A percentile compares a stretch with the other conserved stretches of the same genome.
These are phyloP conservation scores for Onychostoma macrolepis DNA, from an alignment of 2,113 vertebrate genomes.

Conservation along the genomic window DNA sequence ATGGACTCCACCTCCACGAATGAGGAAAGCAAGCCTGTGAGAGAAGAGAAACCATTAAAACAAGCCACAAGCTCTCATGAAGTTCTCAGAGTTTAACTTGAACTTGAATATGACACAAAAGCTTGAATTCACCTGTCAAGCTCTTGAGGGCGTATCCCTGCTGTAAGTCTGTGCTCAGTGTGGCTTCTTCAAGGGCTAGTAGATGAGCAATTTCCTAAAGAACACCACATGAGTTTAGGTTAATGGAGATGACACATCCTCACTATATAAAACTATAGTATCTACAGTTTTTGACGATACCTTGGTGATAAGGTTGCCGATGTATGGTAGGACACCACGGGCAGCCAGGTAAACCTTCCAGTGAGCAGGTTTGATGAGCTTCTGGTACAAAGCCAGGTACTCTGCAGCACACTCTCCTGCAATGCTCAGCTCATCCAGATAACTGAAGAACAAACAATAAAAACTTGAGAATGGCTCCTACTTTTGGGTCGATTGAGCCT, in stretches of 20 bases:
- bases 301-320: conserved; percentile 98
- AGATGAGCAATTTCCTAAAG: conserved; percentile 95
- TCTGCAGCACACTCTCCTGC: conserved; percentile 96
- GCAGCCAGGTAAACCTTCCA: conserved; percentile 98
- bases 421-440: conserved; percentile 93
- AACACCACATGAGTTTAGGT: not conserved
- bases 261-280: not conserved
- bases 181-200: conserved; percentile 94
- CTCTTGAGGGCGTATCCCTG: conserved; percentile 98
- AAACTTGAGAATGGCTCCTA: too few relatives aligned
- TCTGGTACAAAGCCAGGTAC: conserved; percentile 95
- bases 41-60: not conserved
- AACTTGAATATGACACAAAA: not conserved
- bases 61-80: not conserved
- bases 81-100: not conserved
- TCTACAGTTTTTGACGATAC: conserved; percentile 64
- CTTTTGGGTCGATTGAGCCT: not conserved
- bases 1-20: conserved; percentile 99
- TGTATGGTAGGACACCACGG: conserved; percentile 92
- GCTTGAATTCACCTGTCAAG: conserved; percentile 84
- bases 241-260: not conserved
- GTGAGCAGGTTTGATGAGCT: conserved; percentile 93
- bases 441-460: conserved; percentile 72
- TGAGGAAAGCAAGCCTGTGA: conserved; percentile 90
- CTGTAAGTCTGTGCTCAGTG: conserved; percentile 94